Base-by-base conservation (phyloP, 2,797 vertebrate species). In the Gallinago solitaria region DNA sequence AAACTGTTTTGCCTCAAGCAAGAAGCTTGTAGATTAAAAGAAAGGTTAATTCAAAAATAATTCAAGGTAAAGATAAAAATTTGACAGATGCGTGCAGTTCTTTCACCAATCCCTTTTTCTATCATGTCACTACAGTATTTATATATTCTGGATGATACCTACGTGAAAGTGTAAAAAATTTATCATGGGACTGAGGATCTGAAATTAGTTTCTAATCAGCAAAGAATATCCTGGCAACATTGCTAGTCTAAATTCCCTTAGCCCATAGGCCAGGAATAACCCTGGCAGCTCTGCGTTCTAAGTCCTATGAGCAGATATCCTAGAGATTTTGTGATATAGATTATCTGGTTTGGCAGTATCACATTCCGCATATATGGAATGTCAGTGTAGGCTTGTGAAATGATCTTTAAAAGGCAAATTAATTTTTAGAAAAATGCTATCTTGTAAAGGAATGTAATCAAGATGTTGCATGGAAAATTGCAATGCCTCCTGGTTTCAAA, bases 11-110 rank as follows among this genome's bases (percentile, higher is more conserved):
- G 95, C 96, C 97, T 96, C 83, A 89, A 93, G 97, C 93, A 94
- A 94, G 65, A 94, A 70, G 74, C 78, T 64, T 95, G 61, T 76
- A 96, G 96, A 97, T 97, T 96, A 97, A 86, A 97, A 92, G 83
- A 96, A 96, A 95, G 96, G 92, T 97, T 97, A 96, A 97, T 93
- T 93, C 77, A 94, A 96, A 97, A 97, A 95, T 96, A 97, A 95
- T 86, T 96, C 97, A 96, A 96, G 93, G 93, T 95, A 95, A 94
- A 96, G 92, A 97, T 94, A 96, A 95, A 96, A 96, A 94, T 59
- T 71, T 91, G 95, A 96, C 93, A 96, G 91, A 95, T 90, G 84
- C 43, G 48, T 10, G 5, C 41, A 23, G n/a, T 69, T 95, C 85
- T 90, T 93, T 83, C 11, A 0, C 87, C 87, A 91, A 87, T 75